Evolutionary conservation across 2,888 invertebrate genomes (phyloP).

Genomic region (Frankliniella intonsa): DNA sequence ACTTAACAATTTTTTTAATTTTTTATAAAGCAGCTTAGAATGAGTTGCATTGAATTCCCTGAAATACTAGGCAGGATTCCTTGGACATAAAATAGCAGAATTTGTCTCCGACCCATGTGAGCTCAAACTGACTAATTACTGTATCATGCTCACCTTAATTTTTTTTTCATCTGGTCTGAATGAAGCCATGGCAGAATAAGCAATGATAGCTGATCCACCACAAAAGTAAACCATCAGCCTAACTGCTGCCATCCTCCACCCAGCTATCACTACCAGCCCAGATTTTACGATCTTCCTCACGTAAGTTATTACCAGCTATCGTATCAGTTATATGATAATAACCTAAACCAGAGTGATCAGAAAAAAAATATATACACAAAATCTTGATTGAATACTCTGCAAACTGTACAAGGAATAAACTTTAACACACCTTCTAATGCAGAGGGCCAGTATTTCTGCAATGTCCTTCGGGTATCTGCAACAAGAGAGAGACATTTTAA

Average conservation of each 20-base stretch:
- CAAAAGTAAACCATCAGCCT: slow-evolving; percentile 50
- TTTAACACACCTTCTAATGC: slow-evolving; percentile 52
- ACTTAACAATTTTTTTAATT: slow-evolving; percentile 48
- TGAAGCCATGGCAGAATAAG: slow-evolving; percentile 39
- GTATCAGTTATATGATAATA: slow-evolving; percentile 67
- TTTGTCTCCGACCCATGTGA: too few relatives aligned
- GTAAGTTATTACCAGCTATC: slow-evolving; percentile 50
- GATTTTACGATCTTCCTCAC: slow-evolving; percentile 47
- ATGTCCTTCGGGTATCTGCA: slow-evolving; percentile 66
- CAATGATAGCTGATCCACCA: slow-evolving; percentile 48
- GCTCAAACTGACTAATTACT: not conserved
- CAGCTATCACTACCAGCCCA: slow-evolving; percentile 53
- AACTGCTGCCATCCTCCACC: slow-evolving; percentile 52
- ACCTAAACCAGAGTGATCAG: slow-evolving; percentile 38
- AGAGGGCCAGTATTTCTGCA: slow-evolving; percentile 61
- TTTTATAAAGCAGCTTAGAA: too few relatives aligned
- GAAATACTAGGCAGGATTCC: too few relatives aligned
- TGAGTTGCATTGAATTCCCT: too few relatives aligned
- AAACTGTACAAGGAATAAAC: not conserved
- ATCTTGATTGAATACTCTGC: not conserved
- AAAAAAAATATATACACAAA: not conserved
- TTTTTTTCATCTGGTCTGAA: slow-evolving; percentile 14
- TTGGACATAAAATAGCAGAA: too few relatives aligned
- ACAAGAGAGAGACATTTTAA: slow-evolving; percentile 37
- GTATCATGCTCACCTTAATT: slow-evolving; percentile 39